Conservation (phyloP, 2,113 vertebrate genomes). For the Pontoporia blainvillei region DNA sequence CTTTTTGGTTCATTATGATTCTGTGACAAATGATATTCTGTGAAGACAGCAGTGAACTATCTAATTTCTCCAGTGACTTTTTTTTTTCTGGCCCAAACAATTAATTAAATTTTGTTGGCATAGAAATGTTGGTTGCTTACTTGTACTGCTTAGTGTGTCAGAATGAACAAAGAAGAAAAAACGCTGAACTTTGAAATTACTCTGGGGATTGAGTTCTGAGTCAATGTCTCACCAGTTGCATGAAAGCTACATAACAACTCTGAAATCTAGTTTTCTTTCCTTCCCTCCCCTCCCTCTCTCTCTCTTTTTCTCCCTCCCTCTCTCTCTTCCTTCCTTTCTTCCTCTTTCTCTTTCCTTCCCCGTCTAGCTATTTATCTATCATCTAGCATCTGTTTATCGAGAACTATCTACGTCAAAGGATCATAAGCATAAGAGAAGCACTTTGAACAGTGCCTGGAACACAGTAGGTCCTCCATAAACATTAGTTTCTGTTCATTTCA, state of each 20-base stretch:
- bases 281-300: too few species aligned
- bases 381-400: neutral
- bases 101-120: constrained; percentile 18
- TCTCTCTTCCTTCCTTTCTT: neutral
- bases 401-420: neutral
- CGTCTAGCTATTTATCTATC: neutral
- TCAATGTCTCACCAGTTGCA: neutral
- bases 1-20: constrained; percentile 36
- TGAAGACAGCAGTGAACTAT: neutral
- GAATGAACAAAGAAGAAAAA: neutral
- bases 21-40: constrained; percentile 24
- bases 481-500: neutral
- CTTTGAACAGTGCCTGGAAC: neutral
- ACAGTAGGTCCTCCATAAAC: neutral
- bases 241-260: neutral
- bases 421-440: neutral
- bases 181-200: neutral
- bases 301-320: too few species aligned
- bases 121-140: neutral
- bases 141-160: neutral
- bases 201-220: neutral
- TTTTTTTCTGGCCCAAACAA: neutral
- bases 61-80: neutral
- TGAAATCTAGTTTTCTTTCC: neutral
- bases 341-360: neutral